Conservation (phyloP, 2,888 invertebrate species). For the Mechanitis messenoides region DNA sequence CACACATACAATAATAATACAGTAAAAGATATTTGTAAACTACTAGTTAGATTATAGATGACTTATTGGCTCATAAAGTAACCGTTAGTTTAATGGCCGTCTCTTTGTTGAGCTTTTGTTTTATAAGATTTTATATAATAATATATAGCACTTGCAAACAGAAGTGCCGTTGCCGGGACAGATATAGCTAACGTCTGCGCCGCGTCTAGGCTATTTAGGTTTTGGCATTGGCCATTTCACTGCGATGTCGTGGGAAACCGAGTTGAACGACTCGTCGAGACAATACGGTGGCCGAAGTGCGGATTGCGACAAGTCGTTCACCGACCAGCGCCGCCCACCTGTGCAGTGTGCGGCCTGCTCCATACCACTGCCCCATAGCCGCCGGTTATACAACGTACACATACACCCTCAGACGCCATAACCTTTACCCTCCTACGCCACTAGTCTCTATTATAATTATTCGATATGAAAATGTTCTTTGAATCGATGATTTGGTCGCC, state of each 20-base stretch:
- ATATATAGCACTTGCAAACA: slow-evolving; percentile 30
- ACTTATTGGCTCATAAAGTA: slow-evolving; percentile 6
- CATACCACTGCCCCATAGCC: slow-evolving; percentile 17
- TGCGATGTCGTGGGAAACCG: slow-evolving; percentile 71
- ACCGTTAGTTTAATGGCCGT: slow-evolving; percentile 5
- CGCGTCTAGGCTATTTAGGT: slow-evolving; percentile 74
- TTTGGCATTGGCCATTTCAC: slow-evolving; percentile 71
- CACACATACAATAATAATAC: too few relatives aligned
- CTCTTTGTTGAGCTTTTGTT: slow-evolving; percentile 4
- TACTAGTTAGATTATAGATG: slow-evolving; percentile 3
- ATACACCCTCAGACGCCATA: not conserved
- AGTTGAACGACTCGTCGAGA: slow-evolving; percentile 74
- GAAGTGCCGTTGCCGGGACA: slow-evolving; percentile 51
- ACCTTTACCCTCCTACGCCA: not conserved
- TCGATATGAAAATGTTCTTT: too few relatives aligned
- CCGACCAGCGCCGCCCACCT: slow-evolving; percentile 26
- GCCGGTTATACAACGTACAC: slow-evolving; percentile 4
- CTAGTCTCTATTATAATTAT: too few relatives aligned
- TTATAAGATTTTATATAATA: not conserved
- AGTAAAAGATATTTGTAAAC: too few relatives aligned
- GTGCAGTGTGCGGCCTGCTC: slow-evolving; percentile 17
- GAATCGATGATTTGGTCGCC: too few relatives aligned
- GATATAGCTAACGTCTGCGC: slow-evolving; percentile 70
- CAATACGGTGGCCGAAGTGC: slow-evolving; percentile 45
- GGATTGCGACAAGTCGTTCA: slow-evolving; percentile 29